Evolutionary conservation across 2,888 invertebrate species (phyloP).

Genomic region (Zygogramma bicolorata): DNA sequence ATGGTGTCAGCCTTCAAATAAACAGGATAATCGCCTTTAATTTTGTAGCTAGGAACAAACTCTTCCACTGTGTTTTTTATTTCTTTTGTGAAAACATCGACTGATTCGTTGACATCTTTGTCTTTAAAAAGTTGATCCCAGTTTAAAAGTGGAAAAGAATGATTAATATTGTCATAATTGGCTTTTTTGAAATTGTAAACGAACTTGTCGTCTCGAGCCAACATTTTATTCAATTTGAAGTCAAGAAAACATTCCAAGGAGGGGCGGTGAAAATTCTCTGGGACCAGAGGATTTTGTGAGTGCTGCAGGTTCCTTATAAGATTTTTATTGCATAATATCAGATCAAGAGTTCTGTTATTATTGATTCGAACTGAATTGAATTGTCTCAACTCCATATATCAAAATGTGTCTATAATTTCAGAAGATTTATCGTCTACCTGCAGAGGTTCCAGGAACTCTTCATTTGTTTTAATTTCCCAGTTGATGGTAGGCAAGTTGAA

Average conservation of each 20-base stretch:
- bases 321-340: too few relatives aligned
- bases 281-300: too few relatives aligned
- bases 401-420: background rate
- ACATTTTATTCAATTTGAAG: too few relatives aligned
- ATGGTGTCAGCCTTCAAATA: background rate
- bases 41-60: background rate
- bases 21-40: background rate
- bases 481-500: background rate
- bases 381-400: background rate
- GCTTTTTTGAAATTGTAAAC: background rate
- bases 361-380: too few relatives aligned
- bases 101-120: background rate
- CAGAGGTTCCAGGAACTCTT: background rate
- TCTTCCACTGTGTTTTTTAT: background rate
- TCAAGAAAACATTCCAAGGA: background rate
- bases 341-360: too few relatives aligned
- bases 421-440: constrained; percentile 3
- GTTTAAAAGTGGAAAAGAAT: too few relatives aligned
- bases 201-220: background rate
- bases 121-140: background rate
- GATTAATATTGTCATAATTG: constrained; percentile 2
- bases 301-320: too few relatives aligned
- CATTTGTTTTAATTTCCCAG: background rate
- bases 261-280: background rate
- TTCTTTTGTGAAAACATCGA: background rate